phyloP scores from a whole-genome alignment of 2,113 vertebrate genomes.

The Ailuropoda melanoleuca region DNA sequence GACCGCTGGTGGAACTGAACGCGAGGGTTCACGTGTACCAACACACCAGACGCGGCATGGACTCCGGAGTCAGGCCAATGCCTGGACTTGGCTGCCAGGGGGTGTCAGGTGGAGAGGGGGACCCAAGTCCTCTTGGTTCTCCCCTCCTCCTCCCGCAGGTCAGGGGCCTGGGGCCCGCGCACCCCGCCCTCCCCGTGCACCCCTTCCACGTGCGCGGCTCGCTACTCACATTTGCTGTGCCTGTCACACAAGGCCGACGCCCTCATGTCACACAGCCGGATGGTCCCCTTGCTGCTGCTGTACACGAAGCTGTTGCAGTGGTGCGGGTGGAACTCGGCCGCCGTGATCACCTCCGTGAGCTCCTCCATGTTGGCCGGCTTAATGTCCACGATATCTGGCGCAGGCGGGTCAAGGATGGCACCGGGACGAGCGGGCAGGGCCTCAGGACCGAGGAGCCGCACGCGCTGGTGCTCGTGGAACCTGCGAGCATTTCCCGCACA shows the following conservation, averaged over 20 bases:
- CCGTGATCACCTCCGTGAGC: constrained; percentile 96
- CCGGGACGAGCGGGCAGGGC: neutral
- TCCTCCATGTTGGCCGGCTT: constrained; percentile 98
- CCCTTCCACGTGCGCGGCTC: accelerated
- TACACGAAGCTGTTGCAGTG: constrained; percentile 98
- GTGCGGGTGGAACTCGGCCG: constrained; percentile 95
- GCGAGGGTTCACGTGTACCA: neutral
- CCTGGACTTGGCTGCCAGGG: accelerated
- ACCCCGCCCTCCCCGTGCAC: too few species aligned
- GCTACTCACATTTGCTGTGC: constrained; percentile 95
- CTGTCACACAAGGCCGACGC: constrained; percentile 94
- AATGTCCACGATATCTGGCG: constrained; percentile 96
- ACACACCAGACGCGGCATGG: accelerated
- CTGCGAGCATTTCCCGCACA: accelerated
- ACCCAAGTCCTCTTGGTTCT: neutral
- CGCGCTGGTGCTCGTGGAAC: accelerated
- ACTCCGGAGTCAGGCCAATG: neutral
- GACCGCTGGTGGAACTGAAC: neutral
- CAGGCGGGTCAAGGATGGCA: constrained; percentile 86
- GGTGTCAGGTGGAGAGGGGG: neutral
- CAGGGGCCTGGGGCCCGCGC: neutral
- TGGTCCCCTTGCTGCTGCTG: constrained; percentile 98
- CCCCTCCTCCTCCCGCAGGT: accelerated
- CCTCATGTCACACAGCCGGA: constrained; percentile 97
- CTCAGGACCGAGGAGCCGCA: accelerated